Percentiles rank a stretch among this genome's conserved stretches.
phyloP scores from a whole-genome alignment of 2,888 invertebrate species.

The Drosophila limbata region DNA sequence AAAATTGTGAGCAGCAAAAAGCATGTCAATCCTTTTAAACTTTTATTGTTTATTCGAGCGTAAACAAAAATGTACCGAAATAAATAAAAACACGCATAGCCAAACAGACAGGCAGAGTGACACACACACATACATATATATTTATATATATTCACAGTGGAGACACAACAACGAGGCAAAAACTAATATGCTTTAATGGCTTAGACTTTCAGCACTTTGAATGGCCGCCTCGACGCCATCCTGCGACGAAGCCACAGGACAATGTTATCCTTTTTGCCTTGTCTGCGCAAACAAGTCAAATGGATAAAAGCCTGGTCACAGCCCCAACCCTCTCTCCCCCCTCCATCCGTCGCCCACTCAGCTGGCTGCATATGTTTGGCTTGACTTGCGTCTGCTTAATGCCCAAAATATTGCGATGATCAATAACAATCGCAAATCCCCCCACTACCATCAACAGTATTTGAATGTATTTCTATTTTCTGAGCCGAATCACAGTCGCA shows the following conservation, averaged over 20 bases:
- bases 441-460: background rate
- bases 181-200: constrained; percentile 80
- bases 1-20: constrained; percentile 30
- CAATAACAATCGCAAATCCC: constrained; percentile 72
- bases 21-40: constrained; percentile 75
- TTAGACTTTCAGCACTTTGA: constrained; percentile 79
- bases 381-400: constrained; percentile 77
- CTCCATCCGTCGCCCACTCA: background rate
- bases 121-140: constrained; percentile 3
- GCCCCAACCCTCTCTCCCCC: background rate
- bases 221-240: constrained; percentile 56
- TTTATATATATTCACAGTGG: constrained; percentile 2
- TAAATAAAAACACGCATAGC: constrained; percentile 55
- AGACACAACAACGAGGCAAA: constrained; percentile 36
- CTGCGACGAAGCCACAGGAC: constrained; percentile 45
- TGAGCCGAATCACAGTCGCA: constrained; percentile 40
- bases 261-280: constrained; percentile 74
- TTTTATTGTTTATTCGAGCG: constrained; percentile 73
- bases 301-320: constrained; percentile 61
- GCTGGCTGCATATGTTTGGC: constrained; percentile 74
- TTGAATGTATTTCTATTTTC: background rate
- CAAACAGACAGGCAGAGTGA: constrained; percentile 5
- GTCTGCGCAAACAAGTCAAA: constrained; percentile 76
- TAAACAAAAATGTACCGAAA: constrained; percentile 70
- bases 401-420: constrained; percentile 81